These are phyloP conservation scores for Hormiphora californensis DNA, from an alignment of 37 sponge, comb jelly and placozoan species.

Conservation along the genomic window DNA sequence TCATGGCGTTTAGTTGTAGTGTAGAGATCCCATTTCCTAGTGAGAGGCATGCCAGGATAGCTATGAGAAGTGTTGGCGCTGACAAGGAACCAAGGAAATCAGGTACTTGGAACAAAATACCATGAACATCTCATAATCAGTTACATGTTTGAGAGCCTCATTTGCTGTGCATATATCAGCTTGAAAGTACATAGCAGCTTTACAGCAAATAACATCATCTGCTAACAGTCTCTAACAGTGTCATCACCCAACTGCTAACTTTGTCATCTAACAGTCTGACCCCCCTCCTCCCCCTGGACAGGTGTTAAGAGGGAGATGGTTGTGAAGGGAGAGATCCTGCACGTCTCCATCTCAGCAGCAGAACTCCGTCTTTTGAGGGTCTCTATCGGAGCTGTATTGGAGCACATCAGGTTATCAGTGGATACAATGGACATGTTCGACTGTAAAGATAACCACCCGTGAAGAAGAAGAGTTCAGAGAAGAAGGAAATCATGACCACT, in stretches of 20 bases:
- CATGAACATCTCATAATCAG: background rate
- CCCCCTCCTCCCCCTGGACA: background rate
- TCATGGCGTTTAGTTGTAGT: constrained; percentile 1
- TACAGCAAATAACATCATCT: background rate
- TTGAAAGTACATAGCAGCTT: background rate
- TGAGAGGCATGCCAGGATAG: constrained; percentile 17
- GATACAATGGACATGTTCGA: constrained; percentile 53
- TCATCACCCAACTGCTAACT: no score
- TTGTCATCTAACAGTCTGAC: background rate
- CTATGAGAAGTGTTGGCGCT: constrained; percentile 34
- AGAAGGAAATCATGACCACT: no score
- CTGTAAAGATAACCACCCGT: no score
- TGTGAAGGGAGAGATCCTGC: background rate
- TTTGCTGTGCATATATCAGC: background rate
- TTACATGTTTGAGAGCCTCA: background rate
- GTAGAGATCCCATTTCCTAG: constrained; percentile 8
- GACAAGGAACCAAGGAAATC: constrained; percentile 52
- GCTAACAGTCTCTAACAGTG: background rate
- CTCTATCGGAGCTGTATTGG: constrained; percentile 14
- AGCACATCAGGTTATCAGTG: background rate
- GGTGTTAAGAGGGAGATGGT: constrained; percentile 16
- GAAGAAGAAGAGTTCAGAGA: no score
- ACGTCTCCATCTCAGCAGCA: constrained; percentile 12
- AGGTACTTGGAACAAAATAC: background rate
- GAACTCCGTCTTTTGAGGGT: constrained; percentile 4